Evolutionary conservation across 2,888 invertebrate genomes (phyloP).

Genomic region (Idaea straminata): DNA sequence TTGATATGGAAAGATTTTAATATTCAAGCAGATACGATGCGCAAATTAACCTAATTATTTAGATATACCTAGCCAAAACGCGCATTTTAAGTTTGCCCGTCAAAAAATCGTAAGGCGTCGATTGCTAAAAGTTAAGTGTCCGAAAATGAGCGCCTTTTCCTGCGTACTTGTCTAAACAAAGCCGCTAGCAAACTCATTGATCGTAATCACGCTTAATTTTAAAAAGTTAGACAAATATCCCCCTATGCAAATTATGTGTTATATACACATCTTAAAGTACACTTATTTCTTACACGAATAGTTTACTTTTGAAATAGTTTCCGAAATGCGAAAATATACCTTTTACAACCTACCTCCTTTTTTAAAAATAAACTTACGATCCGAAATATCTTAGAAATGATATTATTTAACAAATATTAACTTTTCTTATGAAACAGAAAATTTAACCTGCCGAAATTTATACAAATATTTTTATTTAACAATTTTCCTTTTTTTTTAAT

Average conservation of each 20-base stretch:
- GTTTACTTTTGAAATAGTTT: conserved; percentile 56
- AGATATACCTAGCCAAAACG: background rate
- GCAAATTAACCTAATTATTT: background rate
- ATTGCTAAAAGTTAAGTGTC: background rate
- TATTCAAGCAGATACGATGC: background rate
- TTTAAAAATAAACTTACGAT: conserved; percentile 46
- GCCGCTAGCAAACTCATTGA: background rate
- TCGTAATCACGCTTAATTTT: background rate
- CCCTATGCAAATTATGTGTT: conserved; percentile 55
- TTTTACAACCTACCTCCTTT: conserved; percentile 49
- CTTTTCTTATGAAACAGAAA: conserved; percentile 24
- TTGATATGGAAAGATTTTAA: too few species aligned
- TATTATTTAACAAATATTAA: conserved; percentile 27
- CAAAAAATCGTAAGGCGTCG: background rate
- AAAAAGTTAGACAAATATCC: conserved; percentile 27
- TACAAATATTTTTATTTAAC: conserved; percentile 10
- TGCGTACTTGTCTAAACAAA: background rate
- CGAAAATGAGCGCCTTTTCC: background rate
- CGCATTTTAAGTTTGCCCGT: background rate
- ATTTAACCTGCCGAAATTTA: conserved; percentile 25
- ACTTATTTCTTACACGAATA: conserved; percentile 61
- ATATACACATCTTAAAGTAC: conserved; percentile 74
- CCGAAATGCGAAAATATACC: conserved; percentile 58
- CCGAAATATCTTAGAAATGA: conserved; percentile 27
- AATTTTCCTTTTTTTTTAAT: background rate